Evolutionary conservation across 2,113 vertebrate species (phyloP).

Genomic region (Ranitomeya variabilis): DNA sequence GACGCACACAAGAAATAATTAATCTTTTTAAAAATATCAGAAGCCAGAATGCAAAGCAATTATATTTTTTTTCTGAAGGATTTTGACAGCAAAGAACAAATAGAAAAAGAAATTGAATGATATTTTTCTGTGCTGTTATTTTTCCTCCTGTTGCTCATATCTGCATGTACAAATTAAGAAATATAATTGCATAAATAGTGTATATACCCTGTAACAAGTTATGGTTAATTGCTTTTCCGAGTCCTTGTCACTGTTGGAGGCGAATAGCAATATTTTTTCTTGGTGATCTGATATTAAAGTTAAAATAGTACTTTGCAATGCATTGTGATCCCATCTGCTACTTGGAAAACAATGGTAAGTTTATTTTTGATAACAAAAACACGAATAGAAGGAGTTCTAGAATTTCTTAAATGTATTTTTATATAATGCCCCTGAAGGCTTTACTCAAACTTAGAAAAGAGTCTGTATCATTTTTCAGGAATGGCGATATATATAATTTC

Average conservation of each 20-base stretch:
- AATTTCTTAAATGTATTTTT: neutral
- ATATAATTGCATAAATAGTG: conserved; percentile 50
- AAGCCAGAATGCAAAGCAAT: conserved; percentile 42
- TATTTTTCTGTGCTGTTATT: conserved; percentile 7
- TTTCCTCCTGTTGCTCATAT: conserved; percentile 41
- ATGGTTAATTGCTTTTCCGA: conserved; percentile 48
- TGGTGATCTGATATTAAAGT: conserved; percentile 22
- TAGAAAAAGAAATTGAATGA: conserved; percentile 2
- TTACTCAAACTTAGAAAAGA: too few relatives aligned
- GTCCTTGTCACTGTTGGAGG: conserved; percentile 27
- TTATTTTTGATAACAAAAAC: neutral
- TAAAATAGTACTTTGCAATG: conserved; percentile 10
- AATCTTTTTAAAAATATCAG: conserved; percentile 42
- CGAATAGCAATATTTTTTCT: neutral
- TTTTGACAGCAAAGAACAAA: conserved; percentile 44
- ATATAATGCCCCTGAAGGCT: too few relatives aligned
- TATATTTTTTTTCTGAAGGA: conserved; percentile 32
- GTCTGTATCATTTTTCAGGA: too few relatives aligned
- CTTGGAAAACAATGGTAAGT: neutral
- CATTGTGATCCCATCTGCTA: conserved; percentile 29
- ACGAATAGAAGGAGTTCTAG: neutral
- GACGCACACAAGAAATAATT: conserved; percentile 38
- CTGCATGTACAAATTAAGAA: conserved; percentile 48
- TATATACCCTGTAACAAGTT: conserved; percentile 40
- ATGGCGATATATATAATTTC: too few relatives aligned